A percentile compares a stretch with the other conserved stretches of the same genome.
Evolutionary conservation across 92 coral and sea anemone genomes (phyloP).

Genomic region (Phenganax subtilis): DNA sequence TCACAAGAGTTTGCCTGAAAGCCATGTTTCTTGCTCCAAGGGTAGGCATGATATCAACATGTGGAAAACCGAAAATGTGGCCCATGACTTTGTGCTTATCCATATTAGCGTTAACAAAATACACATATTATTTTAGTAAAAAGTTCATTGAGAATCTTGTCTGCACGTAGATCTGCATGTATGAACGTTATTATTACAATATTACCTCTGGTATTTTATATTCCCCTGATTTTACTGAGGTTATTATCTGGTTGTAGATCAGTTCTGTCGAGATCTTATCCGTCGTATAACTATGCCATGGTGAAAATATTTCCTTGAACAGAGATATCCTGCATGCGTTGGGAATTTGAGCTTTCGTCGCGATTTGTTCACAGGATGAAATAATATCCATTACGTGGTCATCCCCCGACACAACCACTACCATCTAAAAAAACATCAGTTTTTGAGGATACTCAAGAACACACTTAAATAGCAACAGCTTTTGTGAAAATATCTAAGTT

Average conservation of each 20-base stretch:
- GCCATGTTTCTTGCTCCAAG: no score
- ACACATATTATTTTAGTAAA: neutral
- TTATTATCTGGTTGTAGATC: conserved; percentile 36
- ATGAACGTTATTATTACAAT: neutral
- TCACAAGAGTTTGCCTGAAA: no score
- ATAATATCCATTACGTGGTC: conserved; percentile 74
- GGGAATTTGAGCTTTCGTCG: conserved; percentile 38
- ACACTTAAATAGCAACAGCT: no score
- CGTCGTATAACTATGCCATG: conserved; percentile 37
- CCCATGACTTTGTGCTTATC: no score
- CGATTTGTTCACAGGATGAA: conserved; percentile 77
- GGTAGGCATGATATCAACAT: no score
- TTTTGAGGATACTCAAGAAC: neutral
- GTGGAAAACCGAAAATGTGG: no score
- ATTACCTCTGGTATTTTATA: conserved; percentile 28
- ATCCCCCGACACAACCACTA: conserved; percentile 66
- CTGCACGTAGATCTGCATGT: neutral
- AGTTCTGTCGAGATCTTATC: conserved; percentile 26
- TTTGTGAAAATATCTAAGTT: no score
- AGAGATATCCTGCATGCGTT: conserved; percentile 50
- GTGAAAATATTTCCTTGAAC: conserved; percentile 75
- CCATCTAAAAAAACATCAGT: conserved; percentile 45
- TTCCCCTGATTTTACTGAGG: conserved; percentile 13
- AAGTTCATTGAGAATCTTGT: neutral
- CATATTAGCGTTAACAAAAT: no score